Conservation (phyloP, 2,113 vertebrate genomes). For the Acrocephalus arundinaceus region DNA sequence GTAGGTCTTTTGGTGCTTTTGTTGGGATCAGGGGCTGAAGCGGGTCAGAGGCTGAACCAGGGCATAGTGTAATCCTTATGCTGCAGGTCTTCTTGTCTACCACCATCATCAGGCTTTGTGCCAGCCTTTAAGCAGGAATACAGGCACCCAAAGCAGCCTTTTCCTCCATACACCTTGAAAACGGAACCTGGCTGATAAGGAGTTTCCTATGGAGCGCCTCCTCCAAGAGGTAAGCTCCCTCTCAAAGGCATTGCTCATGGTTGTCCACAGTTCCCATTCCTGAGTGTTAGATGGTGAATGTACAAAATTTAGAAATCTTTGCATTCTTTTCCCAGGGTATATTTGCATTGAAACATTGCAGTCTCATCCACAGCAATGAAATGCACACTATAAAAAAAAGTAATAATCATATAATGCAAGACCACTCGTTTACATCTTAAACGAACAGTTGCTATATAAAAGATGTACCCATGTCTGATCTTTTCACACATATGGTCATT, state of each 20-base stretch:
- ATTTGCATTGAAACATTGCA: background rate
- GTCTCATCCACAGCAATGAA: background rate
- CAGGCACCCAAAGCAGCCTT: background rate
- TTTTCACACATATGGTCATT: constrained; percentile 16
- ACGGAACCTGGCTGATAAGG: background rate
- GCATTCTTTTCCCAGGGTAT: background rate
- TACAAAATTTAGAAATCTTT: background rate
- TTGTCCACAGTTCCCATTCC: background rate
- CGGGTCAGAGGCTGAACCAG: background rate
- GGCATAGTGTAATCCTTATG: background rate
- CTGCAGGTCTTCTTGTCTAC: background rate
- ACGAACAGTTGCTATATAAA: background rate
- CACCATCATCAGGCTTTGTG: background rate
- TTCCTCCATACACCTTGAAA: background rate
- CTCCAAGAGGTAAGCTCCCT: background rate
- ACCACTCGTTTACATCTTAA: background rate
- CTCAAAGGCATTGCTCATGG: background rate
- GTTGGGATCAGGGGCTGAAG: background rate
- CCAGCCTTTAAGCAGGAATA: background rate
- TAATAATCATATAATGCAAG: background rate
- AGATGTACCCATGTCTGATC: background rate
- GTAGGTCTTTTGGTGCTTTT: background rate
- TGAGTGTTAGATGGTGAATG: background rate
- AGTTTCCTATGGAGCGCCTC: background rate
- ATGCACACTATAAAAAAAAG: background rate